Conservation (phyloP, 92 coral and sea anemone species). For the Palythoa heliodiscus region DNA sequence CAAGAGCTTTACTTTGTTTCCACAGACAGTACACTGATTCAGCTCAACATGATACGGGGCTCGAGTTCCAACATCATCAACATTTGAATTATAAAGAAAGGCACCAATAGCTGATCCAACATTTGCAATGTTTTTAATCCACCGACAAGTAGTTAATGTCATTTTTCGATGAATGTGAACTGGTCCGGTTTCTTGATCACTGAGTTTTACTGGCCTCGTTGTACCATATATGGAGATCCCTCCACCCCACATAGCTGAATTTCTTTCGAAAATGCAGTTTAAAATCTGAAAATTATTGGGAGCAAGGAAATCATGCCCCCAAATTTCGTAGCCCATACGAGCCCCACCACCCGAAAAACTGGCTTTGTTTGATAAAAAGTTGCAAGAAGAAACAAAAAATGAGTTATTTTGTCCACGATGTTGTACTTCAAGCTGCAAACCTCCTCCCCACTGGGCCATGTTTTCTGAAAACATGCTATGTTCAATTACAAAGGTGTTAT, state of each 20-base stretch:
- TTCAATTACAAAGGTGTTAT: constrained; percentile 62
- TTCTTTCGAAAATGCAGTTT: constrained; percentile 46
- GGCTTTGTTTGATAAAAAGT: constrained; percentile 59
- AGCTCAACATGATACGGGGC: constrained; percentile 64
- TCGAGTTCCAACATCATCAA: constrained; percentile 79
- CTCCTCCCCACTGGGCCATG: constrained; percentile 90
- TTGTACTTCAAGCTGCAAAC: constrained; percentile 61
- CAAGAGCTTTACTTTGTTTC: constrained; percentile 51
- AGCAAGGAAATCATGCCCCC: constrained; percentile 22
- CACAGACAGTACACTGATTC: constrained; percentile 49
- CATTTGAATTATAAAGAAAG: constrained; percentile 73
- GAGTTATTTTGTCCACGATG: constrained; percentile 53
- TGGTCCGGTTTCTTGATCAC: constrained; percentile 11
- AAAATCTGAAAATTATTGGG: constrained; percentile 46
- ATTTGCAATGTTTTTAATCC: constrained; percentile 65
- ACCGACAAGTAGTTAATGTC: constrained; percentile 50
- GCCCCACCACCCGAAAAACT: constrained; percentile 80
- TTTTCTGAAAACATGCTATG: constrained; percentile 57
- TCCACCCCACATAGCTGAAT: constrained; percentile 72
- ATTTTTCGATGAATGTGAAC: constrained; percentile 40
- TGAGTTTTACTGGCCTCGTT: constrained; percentile 48
- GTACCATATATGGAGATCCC: constrained; percentile 67
- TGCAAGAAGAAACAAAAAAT: constrained; percentile 39
- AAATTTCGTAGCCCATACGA: constrained; percentile 60
- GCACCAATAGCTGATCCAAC: constrained; percentile 90